These are phyloP conservation scores for Darevskia mixta DNA, from an alignment of 2,797 vertebrate species.

Conservation along the genomic window DNA sequence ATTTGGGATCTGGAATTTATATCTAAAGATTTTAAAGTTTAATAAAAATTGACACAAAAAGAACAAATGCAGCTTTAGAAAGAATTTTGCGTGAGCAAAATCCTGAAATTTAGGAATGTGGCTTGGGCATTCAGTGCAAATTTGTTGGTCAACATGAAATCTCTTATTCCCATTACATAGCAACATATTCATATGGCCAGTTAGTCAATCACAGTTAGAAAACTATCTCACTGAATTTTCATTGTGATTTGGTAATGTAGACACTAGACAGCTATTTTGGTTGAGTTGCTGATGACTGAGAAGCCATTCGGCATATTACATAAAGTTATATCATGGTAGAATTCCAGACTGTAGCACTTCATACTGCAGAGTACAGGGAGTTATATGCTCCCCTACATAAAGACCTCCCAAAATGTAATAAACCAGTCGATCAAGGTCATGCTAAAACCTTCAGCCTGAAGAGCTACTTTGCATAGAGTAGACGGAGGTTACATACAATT, in stretches of 20 bases:
- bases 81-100: constrained; percentile 25
- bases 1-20: no score
- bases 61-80: constrained; percentile 40
- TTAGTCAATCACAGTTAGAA: not conserved
- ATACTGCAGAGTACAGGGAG: not conserved
- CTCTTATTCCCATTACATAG: not conserved
- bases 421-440: not conserved
- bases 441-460: not conserved
- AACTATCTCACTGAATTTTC: not conserved
- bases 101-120: constrained; percentile 31
- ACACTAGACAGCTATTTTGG: not conserved
- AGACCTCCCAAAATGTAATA: not conserved
- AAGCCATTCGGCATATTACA: not conserved
- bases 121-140: constrained; percentile 34
- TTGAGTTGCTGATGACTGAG: not conserved
- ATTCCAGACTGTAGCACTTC: not conserved
- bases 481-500: not conserved
- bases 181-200: not conserved
- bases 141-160: not conserved
- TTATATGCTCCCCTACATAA: not conserved
- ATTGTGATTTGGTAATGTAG: not conserved
- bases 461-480: not conserved
- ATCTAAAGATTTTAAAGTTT: no score
- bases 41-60: constrained; percentile 21
- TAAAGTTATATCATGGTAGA: not conserved